Evolutionary conservation across 1,140 invertebrate species (phyloP).

Genomic region (Bombus vancouverensis): DNA sequence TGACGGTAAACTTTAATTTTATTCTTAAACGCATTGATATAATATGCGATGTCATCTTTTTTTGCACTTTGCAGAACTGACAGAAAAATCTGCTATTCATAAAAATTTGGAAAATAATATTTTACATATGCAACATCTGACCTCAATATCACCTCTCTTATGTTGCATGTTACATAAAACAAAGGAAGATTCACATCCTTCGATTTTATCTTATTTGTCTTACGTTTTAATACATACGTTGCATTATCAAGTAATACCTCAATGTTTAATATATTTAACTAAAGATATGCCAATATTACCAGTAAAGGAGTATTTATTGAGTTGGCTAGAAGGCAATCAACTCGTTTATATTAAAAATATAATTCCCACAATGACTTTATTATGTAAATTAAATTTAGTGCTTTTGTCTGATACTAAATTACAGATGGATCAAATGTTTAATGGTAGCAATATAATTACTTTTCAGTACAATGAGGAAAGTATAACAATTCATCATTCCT

Average conservation of each 20-base stretch:
- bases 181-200: slow-evolving; percentile 58
- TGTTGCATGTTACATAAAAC: slow-evolving; percentile 70
- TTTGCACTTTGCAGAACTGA: slow-evolving; percentile 28
- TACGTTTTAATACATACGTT: slow-evolving; percentile 71
- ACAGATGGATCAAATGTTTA: slow-evolving; percentile 50
- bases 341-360: slow-evolving; percentile 52
- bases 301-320: slow-evolving; percentile 66
- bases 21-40: neutral
- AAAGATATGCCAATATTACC: slow-evolving; percentile 61
- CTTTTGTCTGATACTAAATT: slow-evolving; percentile 54
- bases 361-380: slow-evolving; percentile 37
- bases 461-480: slow-evolving; percentile 54
- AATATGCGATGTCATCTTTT: slow-evolving; percentile 1
- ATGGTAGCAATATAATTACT: slow-evolving; percentile 36
- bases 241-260: slow-evolving; percentile 74
- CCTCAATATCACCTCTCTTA: slow-evolving; percentile 70
- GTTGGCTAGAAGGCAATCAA: slow-evolving; percentile 60
- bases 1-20: slow-evolving; percentile 53
- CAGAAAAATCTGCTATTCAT: neutral
- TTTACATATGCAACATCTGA: slow-evolving; percentile 52
- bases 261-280: slow-evolving; percentile 66
- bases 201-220: slow-evolving; percentile 66
- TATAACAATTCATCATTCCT: slow-evolving; percentile 53
- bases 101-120: slow-evolving; percentile 16
- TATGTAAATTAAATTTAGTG: slow-evolving; percentile 59